phyloP scores from a whole-genome alignment of 92 coral and sea anemone species.

The Virgularia gustaviana region DNA sequence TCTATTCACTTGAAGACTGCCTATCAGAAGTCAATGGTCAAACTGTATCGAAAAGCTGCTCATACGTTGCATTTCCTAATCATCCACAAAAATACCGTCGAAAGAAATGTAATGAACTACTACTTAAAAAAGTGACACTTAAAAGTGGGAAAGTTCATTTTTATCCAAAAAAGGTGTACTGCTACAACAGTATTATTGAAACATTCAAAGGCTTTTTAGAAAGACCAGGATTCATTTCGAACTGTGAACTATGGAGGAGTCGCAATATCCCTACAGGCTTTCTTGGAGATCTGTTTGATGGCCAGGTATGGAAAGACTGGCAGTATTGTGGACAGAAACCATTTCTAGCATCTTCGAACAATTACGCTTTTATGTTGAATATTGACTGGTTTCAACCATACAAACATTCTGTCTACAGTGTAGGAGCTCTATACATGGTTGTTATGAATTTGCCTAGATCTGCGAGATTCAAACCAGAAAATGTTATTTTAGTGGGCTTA shows the following conservation, averaged over 20 bases:
- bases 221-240: slow-evolving; percentile 42
- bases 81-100: slow-evolving; percentile 59
- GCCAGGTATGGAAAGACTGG: slow-evolving; percentile 34
- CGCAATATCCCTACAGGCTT: slow-evolving; percentile 50
- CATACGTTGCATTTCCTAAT: slow-evolving; percentile 41
- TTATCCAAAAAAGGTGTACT: slow-evolving; percentile 55
- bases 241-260: slow-evolving; percentile 58
- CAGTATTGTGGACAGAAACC: not conserved
- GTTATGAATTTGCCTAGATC: slow-evolving; percentile 62
- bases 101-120: slow-evolving; percentile 44
- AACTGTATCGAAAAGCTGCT: slow-evolving; percentile 38
- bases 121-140: slow-evolving; percentile 49
- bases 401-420: slow-evolving; percentile 49
- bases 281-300: slow-evolving; percentile 49
- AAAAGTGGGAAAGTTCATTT: slow-evolving; percentile 48
- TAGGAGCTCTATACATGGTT: slow-evolving; percentile 61
- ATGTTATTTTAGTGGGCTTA: slow-evolving; percentile 52
- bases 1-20: slow-evolving; percentile 64
- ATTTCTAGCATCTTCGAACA: not conserved
- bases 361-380: slow-evolving; percentile 41
- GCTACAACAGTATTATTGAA: slow-evolving; percentile 56
- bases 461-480: slow-evolving; percentile 58
- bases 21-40: slow-evolving; percentile 9
- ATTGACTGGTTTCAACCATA: slow-evolving; percentile 69
- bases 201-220: slow-evolving; percentile 36